Conservation (phyloP, 2,888 invertebrate species). For the Temnothorax rugatulus region DNA sequence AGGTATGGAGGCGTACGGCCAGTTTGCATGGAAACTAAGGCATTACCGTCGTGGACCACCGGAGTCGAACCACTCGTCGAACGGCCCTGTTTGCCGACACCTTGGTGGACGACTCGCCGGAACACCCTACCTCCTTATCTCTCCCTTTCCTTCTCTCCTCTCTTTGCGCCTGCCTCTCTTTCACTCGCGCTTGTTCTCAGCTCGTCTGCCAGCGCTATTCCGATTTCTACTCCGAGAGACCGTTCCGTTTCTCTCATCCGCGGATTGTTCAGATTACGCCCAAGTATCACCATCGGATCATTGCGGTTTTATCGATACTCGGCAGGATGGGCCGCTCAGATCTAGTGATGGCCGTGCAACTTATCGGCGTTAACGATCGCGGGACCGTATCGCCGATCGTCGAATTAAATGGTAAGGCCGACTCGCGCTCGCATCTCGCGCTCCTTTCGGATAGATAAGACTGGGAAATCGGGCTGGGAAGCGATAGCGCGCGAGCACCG, state of each 20-base stretch:
- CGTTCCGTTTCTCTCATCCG: slow-evolving; percentile 59
- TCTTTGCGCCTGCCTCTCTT: slow-evolving; percentile 21
- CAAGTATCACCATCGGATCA: slow-evolving; percentile 73
- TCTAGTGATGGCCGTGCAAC: slow-evolving; percentile 54
- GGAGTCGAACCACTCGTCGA: slow-evolving; percentile 84
- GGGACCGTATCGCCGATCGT: slow-evolving; percentile 41
- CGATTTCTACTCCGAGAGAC: slow-evolving; percentile 58
- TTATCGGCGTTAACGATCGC: slow-evolving; percentile 47
- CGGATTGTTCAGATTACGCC: slow-evolving; percentile 74
- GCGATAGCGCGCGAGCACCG: slow-evolving; percentile 26
- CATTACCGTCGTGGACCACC: slow-evolving; percentile 84
- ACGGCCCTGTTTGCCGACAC: slow-evolving; percentile 83
- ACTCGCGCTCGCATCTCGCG: slow-evolving; percentile 46
- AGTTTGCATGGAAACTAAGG: slow-evolving; percentile 85
- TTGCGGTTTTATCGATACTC: slow-evolving; percentile 70
- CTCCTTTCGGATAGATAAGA: slow-evolving; percentile 50
- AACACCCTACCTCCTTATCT: slow-evolving; percentile 65
- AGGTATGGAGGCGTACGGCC: slow-evolving; percentile 85
- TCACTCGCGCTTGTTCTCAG: not conserved
- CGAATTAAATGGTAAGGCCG: slow-evolving; percentile 49
- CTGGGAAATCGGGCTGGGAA: slow-evolving; percentile 11
- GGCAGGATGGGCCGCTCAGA: slow-evolving; percentile 65
- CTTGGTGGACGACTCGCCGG: slow-evolving; percentile 77
- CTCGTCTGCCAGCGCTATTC: slow-evolving; percentile 55
- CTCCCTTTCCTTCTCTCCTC: slow-evolving; percentile 63